A percentile compares a stretch with the other conserved stretches of the same genome.
These are phyloP conservation scores for Acrocyrtus sp. DNA, from an alignment of 2,888 invertebrate genomes.

Conservation along the genomic window DNA sequence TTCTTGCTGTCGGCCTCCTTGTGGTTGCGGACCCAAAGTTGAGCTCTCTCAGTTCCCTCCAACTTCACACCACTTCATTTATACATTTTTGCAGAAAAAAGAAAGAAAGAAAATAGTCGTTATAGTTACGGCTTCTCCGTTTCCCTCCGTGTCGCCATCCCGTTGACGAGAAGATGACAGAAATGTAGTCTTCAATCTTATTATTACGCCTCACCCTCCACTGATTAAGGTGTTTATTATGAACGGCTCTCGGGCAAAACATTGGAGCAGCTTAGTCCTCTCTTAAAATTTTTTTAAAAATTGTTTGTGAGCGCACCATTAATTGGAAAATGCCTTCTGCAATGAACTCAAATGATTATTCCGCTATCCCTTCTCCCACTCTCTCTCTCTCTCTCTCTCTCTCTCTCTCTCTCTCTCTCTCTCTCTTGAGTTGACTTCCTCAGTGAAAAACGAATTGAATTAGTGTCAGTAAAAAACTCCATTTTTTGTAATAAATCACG, in stretches of 20 bases:
- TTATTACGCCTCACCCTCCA: conserved; percentile 41
- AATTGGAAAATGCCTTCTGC: neutral
- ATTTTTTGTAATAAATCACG: conserved; percentile 62
- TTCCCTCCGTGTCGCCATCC: neutral
- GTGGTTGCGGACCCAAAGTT: too few species aligned
- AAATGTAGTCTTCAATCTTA: conserved; percentile 49
- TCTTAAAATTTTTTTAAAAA: neutral
- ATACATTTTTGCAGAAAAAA: neutral
- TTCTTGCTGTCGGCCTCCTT: too few species aligned
- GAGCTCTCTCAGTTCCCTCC: too few species aligned
- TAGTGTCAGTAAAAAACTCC: conserved; percentile 44
- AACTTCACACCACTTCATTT: neutral
- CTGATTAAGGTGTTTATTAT: conserved; percentile 61
- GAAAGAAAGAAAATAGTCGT: too few species aligned
- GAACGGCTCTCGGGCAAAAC: conserved; percentile 47
- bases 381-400: neutral
- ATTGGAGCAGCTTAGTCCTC: conserved; percentile 22
- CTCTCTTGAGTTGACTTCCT: too few species aligned
- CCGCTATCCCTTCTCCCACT: neutral
- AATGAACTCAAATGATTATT: conserved; percentile 28
- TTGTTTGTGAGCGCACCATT: neutral
- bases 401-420: too few species aligned
- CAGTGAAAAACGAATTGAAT: neutral
- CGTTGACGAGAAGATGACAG: conserved; percentile 29
- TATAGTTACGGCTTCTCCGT: too few species aligned